phyloP scores from a whole-genome alignment of 2,797 vertebrate species.

The Toxotes lorentzi region DNA sequence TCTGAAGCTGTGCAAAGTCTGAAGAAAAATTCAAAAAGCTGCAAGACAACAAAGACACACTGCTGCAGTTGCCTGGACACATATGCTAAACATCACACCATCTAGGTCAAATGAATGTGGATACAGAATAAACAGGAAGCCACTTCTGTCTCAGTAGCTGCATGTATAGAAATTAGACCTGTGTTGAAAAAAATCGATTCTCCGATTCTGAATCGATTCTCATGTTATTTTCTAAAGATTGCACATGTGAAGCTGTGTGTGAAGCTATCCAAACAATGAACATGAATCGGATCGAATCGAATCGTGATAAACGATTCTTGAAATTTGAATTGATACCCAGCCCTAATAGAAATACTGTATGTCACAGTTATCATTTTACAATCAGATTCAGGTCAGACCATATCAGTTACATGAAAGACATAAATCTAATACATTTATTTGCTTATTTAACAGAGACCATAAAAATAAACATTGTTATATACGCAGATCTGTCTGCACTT shows the following conservation, averaged over 20 bases:
- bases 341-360: conserved; percentile 28
- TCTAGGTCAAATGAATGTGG: conserved; percentile 83
- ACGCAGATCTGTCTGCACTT: too few relatives aligned
- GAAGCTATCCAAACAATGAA: too few relatives aligned
- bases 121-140: conserved; percentile 54
- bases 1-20: background rate
- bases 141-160: conserved; percentile 25
- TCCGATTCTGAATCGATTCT: too few relatives aligned
- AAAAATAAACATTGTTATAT: background rate
- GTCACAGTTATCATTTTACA: background rate
- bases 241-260: too few relatives aligned
- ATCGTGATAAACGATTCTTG: too few relatives aligned
- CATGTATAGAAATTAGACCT: too few relatives aligned
- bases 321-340: too few relatives aligned
- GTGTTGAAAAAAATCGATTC: too few relatives aligned
- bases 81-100: conserved; percentile 78
- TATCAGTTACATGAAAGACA: conserved; percentile 19
- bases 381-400: conserved; percentile 33
- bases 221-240: too few relatives aligned
- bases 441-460: background rate
- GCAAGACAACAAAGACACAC: conserved; percentile 8
- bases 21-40: background rate
- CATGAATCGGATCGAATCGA: too few relatives aligned
- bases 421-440: background rate
- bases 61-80: conserved; percentile 80